Evolutionary conservation across 1,140 invertebrate species (phyloP).

Genomic region (Bicyclus anynana): DNA sequence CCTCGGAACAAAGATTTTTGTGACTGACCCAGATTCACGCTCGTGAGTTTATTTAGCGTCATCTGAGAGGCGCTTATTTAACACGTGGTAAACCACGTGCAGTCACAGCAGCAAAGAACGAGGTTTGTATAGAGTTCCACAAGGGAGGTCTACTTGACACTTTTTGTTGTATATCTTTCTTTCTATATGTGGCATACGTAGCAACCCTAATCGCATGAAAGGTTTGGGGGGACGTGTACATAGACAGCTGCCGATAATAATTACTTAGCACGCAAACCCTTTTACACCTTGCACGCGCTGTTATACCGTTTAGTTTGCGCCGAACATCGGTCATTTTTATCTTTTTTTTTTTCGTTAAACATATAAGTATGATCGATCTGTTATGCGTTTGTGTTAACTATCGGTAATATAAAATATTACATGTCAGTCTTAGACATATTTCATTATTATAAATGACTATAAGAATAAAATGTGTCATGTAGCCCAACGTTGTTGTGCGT

Average conservation of each 20-base stretch:
- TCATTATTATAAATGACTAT: too few species aligned
- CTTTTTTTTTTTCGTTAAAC: constrained; percentile 11
- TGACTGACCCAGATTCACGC: too few species aligned
- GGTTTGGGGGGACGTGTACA: constrained; percentile 51
- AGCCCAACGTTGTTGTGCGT: too few species aligned
- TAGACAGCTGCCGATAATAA: constrained; percentile 64
- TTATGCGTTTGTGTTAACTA: constrained; percentile 3
- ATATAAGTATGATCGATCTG: constrained; percentile 13
- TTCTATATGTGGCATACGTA: background rate
- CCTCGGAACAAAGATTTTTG: too few species aligned
- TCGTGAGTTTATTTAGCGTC: too few species aligned
- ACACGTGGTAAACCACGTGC: too few species aligned
- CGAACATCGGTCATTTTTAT: constrained; percentile 18
- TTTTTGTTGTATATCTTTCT: background rate
- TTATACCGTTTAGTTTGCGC: constrained; percentile 31
- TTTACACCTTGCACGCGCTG: constrained; percentile 64
- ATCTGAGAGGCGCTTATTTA: too few species aligned
- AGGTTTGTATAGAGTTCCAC: too few species aligned
- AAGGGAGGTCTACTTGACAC: background rate
- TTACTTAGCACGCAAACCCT: constrained; percentile 65
- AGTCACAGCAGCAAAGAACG: too few species aligned
- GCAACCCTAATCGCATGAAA: constrained; percentile 27
- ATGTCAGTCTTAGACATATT: too few species aligned
- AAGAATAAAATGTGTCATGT: too few species aligned
- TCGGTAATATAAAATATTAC: background rate